Conservation (phyloP, 2,797 vertebrate genomes). For the Gambelia wislizenii region DNA sequence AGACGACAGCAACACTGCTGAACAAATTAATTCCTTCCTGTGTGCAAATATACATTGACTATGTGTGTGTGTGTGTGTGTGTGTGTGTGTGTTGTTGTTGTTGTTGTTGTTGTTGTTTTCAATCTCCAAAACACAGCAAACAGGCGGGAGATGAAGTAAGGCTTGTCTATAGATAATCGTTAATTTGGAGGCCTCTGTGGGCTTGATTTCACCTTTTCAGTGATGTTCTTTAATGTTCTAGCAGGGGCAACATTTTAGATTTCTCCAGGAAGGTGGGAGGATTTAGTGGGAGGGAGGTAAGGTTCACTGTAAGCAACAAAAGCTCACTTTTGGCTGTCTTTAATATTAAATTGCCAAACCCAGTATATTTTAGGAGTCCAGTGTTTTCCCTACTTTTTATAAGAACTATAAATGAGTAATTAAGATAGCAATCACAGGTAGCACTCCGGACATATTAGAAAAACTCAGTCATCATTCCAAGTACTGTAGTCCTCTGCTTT, state of each 20-base stretch:
- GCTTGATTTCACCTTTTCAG: not conserved
- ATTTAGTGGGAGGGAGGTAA: not conserved
- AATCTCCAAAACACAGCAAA: not conserved
- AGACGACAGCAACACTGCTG: slow-evolving; percentile 51
- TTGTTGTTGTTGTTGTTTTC: not conserved
- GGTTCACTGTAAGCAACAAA: not conserved
- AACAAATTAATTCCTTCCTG: slow-evolving; percentile 24
- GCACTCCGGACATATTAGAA: not conserved
- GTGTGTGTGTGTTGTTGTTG: too few species aligned
- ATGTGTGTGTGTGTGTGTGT: too few species aligned
- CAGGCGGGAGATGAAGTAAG: not conserved
- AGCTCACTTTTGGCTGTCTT: not conserved
- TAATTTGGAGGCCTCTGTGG: not conserved
- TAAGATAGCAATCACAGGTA: not conserved
- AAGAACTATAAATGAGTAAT: not conserved
- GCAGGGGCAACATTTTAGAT: not conserved
- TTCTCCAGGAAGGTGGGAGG: not conserved
- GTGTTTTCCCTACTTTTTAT: not conserved
- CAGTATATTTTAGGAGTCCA: not conserved
- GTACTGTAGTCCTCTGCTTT: not conserved
- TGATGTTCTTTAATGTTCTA: not conserved
- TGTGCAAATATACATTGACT: not conserved
- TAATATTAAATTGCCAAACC: not conserved
- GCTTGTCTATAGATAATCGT: not conserved
- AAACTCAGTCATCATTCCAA: not conserved